Evolutionary conservation across 2,797 vertebrate species (phyloP).

Genomic region (Spea hammondii): DNA sequence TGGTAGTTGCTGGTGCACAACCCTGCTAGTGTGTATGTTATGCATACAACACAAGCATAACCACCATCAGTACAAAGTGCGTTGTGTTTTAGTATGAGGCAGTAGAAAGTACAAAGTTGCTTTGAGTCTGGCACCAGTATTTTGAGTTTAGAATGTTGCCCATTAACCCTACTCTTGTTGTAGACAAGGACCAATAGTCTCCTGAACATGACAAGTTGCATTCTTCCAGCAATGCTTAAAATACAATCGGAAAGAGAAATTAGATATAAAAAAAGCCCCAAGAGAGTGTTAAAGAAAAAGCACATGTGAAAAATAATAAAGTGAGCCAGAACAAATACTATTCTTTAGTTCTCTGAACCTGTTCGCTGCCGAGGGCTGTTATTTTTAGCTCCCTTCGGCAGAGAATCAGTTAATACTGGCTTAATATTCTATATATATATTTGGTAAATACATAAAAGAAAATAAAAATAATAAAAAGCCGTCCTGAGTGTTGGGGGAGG

Average conservation of each 20-base stretch:
- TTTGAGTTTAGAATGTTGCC: background rate
- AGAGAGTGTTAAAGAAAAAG: slow-evolving; percentile 28
- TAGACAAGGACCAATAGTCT: background rate
- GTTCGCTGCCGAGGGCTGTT: background rate
- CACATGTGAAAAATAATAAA: slow-evolving; percentile 20
- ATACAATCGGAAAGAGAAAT: background rate
- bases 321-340: slow-evolving; percentile 36
- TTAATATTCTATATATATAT: slow-evolving; percentile 53
- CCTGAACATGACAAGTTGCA: slow-evolving; percentile 11
- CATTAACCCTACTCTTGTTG: background rate
- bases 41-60: background rate
- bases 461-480: slow-evolving; percentile 51
- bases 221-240: background rate
- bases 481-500: slow-evolving; percentile 43
- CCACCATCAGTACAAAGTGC: background rate
- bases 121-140: background rate
- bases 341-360: background rate
- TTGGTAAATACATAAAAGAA: slow-evolving; percentile 59
- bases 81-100: background rate
- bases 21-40: background rate
- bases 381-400: background rate
- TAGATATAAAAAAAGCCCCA: background rate
- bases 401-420: slow-evolving; percentile 29
- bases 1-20: background rate
- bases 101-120: background rate